phyloP scores from a whole-genome alignment of 2,888 invertebrate genomes.

The Phrixothrix hirtus region DNA sequence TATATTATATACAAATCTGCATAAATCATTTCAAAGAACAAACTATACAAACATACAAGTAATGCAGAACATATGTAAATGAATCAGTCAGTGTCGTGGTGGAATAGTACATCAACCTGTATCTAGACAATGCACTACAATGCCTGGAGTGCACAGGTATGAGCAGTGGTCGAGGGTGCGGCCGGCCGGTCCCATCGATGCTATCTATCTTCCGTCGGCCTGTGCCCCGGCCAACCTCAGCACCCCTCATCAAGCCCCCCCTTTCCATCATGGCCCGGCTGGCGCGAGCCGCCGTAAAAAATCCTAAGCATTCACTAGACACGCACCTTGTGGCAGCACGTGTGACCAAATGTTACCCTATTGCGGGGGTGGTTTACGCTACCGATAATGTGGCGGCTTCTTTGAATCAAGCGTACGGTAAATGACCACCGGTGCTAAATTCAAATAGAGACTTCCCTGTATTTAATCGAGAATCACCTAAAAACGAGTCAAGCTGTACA shows the following conservation, averaged over 20 bases:
- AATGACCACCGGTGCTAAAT: slow-evolving; percentile 29
- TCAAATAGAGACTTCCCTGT: slow-evolving; percentile 2
- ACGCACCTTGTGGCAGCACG: slow-evolving; percentile 45
- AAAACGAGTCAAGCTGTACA: slow-evolving; percentile 10
- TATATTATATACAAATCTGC: too few species aligned
- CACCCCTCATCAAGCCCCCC: slow-evolving; percentile 44
- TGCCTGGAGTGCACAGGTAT: slow-evolving; percentile 41
- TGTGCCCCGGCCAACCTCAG: slow-evolving; percentile 37
- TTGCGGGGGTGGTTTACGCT: slow-evolving; percentile 35
- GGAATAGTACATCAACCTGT: slow-evolving; percentile 38
- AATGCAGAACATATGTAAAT: slow-evolving; percentile 31
- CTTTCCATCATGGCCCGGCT: slow-evolving; percentile 32
- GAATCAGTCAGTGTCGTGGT: slow-evolving; percentile 30
- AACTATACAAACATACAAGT: slow-evolving; percentile 20
- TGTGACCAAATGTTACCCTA: slow-evolving; percentile 45
- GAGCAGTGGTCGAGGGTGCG: slow-evolving; percentile 46
- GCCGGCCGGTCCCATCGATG: slow-evolving; percentile 48
- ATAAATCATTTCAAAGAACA: not conserved
- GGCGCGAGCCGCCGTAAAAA: slow-evolving; percentile 46
- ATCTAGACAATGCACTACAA: slow-evolving; percentile 42
- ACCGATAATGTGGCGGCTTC: slow-evolving; percentile 33
- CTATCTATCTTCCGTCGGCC: slow-evolving; percentile 48
- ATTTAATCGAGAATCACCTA: slow-evolving; percentile 16
- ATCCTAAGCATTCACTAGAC: slow-evolving; percentile 44
- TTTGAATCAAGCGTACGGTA: slow-evolving; percentile 25